These are phyloP conservation scores for Lysiphlebus fabarum DNA, from an alignment of 1,140 invertebrate genomes.

Conservation along the genomic window DNA sequence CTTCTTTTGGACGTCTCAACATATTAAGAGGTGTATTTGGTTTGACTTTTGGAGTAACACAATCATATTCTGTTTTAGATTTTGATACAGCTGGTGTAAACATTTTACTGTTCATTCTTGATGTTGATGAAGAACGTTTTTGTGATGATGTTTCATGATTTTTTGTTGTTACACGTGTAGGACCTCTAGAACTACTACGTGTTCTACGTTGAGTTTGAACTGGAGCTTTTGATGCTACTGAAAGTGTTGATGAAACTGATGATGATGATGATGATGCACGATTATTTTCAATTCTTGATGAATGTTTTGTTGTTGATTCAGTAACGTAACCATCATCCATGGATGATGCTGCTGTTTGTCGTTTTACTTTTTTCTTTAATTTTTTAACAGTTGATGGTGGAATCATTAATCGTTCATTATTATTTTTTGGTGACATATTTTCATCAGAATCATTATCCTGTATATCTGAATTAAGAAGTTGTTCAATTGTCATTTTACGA, in stretches of 20 bases:
- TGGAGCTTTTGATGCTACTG: not conserved
- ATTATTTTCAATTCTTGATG: constrained; percentile 19
- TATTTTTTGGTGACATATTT: constrained; percentile 24
- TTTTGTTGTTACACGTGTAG: constrained; percentile 15
- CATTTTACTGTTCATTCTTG: constrained; percentile 26
- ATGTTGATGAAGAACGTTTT: constrained; percentile 5
- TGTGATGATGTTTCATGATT: constrained; percentile 18
- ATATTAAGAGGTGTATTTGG: constrained; percentile 61
- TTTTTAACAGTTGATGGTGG: constrained; percentile 18
- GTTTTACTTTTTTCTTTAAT: constrained; percentile 18
- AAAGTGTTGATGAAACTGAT: not conserved
- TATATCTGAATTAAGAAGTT: not conserved
- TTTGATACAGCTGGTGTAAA: constrained; percentile 38
- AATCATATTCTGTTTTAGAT: constrained; percentile 11
- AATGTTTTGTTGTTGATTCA: constrained; percentile 23
- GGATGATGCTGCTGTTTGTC: constrained; percentile 17
- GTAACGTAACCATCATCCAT: constrained; percentile 30
- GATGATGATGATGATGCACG: constrained; percentile 1
- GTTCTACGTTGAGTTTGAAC: constrained; percentile 14
- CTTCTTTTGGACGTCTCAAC: constrained; percentile 60
- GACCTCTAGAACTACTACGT: constrained; percentile 29
- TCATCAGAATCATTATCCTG: constrained; percentile 32
- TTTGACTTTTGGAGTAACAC: constrained; percentile 54
- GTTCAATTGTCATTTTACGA: constrained; percentile 33
- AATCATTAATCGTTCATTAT: not conserved